These are phyloP conservation scores for Trachymyrmex septentrionalis DNA, from an alignment of 1,140 invertebrate genomes.

Conservation along the genomic window DNA sequence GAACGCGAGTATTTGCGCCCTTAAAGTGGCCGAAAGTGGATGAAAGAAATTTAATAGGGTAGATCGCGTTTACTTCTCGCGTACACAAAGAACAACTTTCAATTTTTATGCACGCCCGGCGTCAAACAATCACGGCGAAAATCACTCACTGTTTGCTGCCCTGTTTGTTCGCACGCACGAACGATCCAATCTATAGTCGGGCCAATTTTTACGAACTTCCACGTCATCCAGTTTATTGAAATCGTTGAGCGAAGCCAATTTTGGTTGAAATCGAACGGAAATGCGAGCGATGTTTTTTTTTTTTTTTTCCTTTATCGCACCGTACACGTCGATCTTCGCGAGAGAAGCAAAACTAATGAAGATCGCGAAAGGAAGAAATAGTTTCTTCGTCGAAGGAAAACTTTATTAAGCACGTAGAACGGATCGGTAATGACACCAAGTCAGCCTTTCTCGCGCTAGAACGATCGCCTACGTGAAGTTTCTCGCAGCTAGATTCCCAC, in stretches of 20 bases:
- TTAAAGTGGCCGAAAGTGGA: slow-evolving; percentile 9
- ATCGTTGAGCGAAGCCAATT: slow-evolving; percentile 39
- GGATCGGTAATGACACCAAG: slow-evolving; percentile 26
- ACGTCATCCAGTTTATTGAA: slow-evolving; percentile 53
- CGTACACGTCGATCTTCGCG: neutral
- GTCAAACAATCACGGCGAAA: slow-evolving; percentile 47
- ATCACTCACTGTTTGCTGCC: slow-evolving; percentile 39
- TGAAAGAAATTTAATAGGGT: slow-evolving; percentile 45
- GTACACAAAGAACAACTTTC: slow-evolving; percentile 41
- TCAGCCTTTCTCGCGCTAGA: slow-evolving; percentile 18
- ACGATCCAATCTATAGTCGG: slow-evolving; percentile 36
- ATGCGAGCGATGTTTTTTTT: neutral
- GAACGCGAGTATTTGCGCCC: slow-evolving; percentile 8
- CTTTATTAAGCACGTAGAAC: slow-evolving; percentile 31
- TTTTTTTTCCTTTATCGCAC: too few species aligned
- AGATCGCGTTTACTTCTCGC: neutral
- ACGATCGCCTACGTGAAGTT: slow-evolving; percentile 33
- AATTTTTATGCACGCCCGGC: slow-evolving; percentile 42
- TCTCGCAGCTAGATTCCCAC: neutral
- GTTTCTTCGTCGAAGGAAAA: slow-evolving; percentile 6
- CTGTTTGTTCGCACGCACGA: slow-evolving; percentile 36
- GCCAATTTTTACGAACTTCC: slow-evolving; percentile 49
- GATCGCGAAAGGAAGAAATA: neutral
- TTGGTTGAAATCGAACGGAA: slow-evolving; percentile 33
- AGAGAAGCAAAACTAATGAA: neutral